Evolutionary conservation across 2,888 invertebrate genomes (phyloP).

Genomic region (Buathra laborator): DNA sequence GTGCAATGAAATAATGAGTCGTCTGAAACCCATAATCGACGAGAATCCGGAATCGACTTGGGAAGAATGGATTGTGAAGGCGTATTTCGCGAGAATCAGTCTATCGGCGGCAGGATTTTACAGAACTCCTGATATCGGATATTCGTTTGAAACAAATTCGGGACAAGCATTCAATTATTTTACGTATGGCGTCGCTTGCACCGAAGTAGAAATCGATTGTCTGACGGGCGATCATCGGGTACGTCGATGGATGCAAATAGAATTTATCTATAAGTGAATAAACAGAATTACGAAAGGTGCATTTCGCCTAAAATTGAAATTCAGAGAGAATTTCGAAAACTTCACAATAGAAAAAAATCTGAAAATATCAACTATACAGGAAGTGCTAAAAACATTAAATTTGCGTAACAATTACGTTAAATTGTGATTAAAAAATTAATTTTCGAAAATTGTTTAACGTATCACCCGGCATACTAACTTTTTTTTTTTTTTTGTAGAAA

Average conservation of each 20-base stretch:
- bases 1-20: slow-evolving; percentile 90
- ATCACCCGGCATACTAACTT: no score
- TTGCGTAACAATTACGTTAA: no score
- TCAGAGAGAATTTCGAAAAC: no score
- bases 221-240: slow-evolving; percentile 96
- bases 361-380: no score
- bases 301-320: no score
- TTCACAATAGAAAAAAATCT: no score
- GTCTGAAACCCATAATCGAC: slow-evolving; percentile 91
- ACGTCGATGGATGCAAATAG: slow-evolving; percentile 24
- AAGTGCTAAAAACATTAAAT: no score
- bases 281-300: no score
- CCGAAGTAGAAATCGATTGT: slow-evolving; percentile 97
- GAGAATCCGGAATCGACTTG: slow-evolving; percentile 92
- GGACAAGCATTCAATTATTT: slow-evolving; percentile 94
- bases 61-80: slow-evolving; percentile 93
- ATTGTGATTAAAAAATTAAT: no score
- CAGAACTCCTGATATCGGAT: slow-evolving; percentile 91
- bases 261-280: no score
- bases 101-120: slow-evolving; percentile 95
- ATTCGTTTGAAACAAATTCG: slow-evolving; percentile 89
- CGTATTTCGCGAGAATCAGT: slow-evolving; percentile 92
- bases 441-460: no score
- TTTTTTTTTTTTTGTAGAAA: no score
- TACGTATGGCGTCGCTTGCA: slow-evolving; percentile 94